phyloP scores from a whole-genome alignment of 2,113 vertebrate genomes.

The Spheniscus mendiculus region DNA sequence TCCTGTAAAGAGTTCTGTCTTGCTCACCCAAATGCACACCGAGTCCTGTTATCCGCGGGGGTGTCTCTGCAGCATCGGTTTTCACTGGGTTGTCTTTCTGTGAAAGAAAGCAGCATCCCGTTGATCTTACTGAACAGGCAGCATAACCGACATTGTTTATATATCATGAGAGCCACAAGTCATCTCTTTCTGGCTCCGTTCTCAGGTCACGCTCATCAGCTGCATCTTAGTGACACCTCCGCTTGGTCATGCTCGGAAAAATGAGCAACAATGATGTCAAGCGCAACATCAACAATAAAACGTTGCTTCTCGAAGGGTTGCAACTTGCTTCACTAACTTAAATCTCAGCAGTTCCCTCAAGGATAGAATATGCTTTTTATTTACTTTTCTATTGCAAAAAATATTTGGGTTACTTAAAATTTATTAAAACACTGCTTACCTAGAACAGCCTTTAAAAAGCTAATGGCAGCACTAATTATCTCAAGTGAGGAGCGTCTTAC shows the following conservation, averaged over 20 bases:
- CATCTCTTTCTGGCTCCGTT: not conserved
- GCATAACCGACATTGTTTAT: not conserved
- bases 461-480: not conserved
- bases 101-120: not conserved
- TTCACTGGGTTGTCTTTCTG: not conserved
- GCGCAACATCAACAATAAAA: not conserved
- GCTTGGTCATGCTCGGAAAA: not conserved
- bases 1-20: not conserved
- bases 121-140: not conserved
- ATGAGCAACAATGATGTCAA: not conserved
- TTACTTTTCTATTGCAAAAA: not conserved
- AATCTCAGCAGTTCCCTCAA: not conserved
- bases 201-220: not conserved
- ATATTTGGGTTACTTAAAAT: not conserved
- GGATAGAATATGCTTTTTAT: not conserved
- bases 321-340: not conserved
- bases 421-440: not conserved
- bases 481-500: not conserved
- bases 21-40: not conserved
- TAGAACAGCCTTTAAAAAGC: not conserved
- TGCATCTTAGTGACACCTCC: not conserved
- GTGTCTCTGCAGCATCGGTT: not conserved
- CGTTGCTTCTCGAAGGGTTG: not conserved
- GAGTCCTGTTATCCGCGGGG: too few species aligned
- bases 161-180: not conserved